Evolutionary conservation across 2,113 vertebrate species (phyloP), one percentile per base, ranked within the genome.

Genomic region (Apteryx owenii): DNA sequence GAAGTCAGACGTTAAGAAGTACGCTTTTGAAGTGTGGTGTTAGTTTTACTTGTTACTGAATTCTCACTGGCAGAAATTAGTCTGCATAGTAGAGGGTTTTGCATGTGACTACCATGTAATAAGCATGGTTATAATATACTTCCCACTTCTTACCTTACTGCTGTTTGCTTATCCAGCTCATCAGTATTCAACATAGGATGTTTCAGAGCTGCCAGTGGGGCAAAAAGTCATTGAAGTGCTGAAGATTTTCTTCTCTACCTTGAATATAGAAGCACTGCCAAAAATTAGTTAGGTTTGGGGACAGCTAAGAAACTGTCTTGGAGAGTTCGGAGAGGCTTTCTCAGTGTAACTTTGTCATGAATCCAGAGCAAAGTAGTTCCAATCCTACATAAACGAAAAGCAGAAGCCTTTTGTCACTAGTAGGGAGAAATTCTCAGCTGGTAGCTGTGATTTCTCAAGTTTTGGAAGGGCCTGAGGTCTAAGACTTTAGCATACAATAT

Each of bases 151-250:
- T 31, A 7, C 22, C 51, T 85, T 85, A 28, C 10, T 36, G 16
- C 14, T 85, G 4, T 61, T 94, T 73, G 19, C 29, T 70, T 36
- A 51, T 72, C 31, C 8, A 51, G 5, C 5, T 70, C 20, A 73
- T 54, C 10, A 11, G 8, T 31, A 26, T 22, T 86, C 11, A 83
- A 33, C 10, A 8, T 2, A 7, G 0, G 3, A 33, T 29, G 3
- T 58, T 89, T 81, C 53, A 65, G 28, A 93, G 69, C 46, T 84
- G 6, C 5, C 44, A 80, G 0, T 4, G 28, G 12, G 15, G 26
- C 1, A 31, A 29, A 46, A 72, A 53, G 46, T 10, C 0, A 69
- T 58, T 8, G 44, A 42, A 50, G 2, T 19, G 19, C 18, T 75
- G 28, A 86, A n/a, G 26, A 23, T 42, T 79, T 80, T 56, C 8